Evolutionary conservation across 2,113 vertebrate genomes (phyloP).

Genomic region (Rhombomys opimus): DNA sequence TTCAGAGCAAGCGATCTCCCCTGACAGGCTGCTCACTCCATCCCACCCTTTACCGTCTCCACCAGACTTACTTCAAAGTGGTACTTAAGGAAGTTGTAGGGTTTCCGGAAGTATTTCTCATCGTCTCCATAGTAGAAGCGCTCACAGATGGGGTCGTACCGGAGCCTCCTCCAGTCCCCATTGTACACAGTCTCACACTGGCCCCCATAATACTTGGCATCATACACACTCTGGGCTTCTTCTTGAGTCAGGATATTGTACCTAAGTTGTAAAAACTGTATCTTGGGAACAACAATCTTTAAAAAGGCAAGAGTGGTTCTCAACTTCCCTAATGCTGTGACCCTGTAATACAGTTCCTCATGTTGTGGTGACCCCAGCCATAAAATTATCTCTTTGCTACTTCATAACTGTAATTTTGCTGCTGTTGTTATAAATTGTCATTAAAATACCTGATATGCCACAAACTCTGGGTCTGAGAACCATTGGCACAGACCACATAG

Average conservation of each 20-base stretch:
- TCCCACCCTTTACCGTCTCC: neutral
- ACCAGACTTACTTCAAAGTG: constrained; percentile 89
- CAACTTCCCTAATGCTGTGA: neutral
- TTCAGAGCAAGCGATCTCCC: neutral
- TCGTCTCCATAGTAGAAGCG: constrained; percentile 91
- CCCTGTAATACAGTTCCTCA: neutral
- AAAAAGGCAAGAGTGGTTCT: neutral
- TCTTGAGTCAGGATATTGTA: constrained; percentile 90
- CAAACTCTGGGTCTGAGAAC: neutral
- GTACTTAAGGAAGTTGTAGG: constrained; percentile 94
- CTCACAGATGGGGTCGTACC: constrained; percentile 92
- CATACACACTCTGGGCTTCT: constrained; percentile 86
- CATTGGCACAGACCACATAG: neutral
- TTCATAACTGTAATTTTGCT: neutral
- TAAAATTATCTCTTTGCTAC: neutral
- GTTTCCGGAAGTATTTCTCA: constrained; percentile 94
- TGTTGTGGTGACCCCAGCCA: neutral
- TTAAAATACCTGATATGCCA: neutral
- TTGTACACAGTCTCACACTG: constrained; percentile 95
- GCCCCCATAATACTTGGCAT: constrained; percentile 91
- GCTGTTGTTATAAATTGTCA: neutral
- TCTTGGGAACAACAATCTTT: neutral
- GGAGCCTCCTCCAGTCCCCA: constrained; percentile 93
- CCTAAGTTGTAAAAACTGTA: constrained; percentile 79
- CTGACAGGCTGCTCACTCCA: neutral